Evolutionary conservation across 2,113 vertebrate species (phyloP), one percentile per base, ranked within the genome.

Genomic region (Thunnus maccoyii): DNA sequence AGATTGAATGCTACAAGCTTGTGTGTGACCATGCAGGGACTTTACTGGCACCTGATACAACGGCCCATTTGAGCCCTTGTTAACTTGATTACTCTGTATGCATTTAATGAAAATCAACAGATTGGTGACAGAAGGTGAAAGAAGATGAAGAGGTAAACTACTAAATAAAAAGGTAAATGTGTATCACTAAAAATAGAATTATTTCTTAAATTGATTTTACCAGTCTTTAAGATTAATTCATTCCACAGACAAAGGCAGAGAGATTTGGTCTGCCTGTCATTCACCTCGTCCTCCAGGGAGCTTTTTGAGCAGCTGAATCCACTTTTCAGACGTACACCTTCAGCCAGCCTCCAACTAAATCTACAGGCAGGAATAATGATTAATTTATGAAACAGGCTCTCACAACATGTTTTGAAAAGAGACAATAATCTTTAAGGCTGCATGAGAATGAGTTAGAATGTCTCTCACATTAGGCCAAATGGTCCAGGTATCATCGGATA

Each of bases 11-110:
- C 15, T 47, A 14, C 4, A 22, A 12, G 50, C 48, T 47, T 61
- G 2, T 32, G 17, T 65, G 65, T 18, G 57, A 48, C 8, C 13
- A 32, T 47, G 30, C 17, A 3, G 66, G 32, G 16, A 36, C 13
- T 58, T 64, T 20, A 61, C 75, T 52, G 27, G n/a, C 51, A 63
- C 32, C 58, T 69, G 67, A 65, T 58, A 10, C 5, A 61, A 20
- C 20, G 22, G 36, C 67, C 63, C 48, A 56, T 63, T 1, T 0
- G 27, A 72, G 80, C 16, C 69, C 36, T 68, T 76, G 73, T 85
- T 81, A 85, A 1, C 46, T 76, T 74, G 27, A 83, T 85, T 73
- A 70, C 27, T 72, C 17, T 2, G 13, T 46, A n/a, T 25, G 27
- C 1, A 15, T 60, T 51, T 58, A 14, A 52, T 54, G 62, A 79